phyloP scores from a whole-genome alignment of 2,797 vertebrate species.

The Parambassis ranga region DNA sequence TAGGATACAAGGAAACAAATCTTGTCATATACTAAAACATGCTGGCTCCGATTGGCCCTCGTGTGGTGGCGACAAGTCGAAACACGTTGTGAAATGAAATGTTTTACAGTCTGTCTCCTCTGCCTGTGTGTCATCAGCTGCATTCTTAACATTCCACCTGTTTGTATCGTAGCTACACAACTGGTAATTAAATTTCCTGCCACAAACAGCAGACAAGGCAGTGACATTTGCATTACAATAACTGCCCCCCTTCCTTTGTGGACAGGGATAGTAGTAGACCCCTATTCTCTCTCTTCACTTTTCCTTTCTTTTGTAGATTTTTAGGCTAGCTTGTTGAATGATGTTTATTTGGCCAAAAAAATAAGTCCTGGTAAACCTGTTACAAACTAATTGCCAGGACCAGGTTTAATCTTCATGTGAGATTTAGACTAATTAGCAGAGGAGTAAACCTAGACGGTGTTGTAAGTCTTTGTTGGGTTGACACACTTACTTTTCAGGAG shows the following conservation, averaged over 20 bases:
- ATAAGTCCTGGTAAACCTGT: conserved; percentile 17
- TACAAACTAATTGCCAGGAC: conserved; percentile 23
- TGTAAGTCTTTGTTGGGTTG: background rate
- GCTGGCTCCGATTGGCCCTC: conserved; percentile 50
- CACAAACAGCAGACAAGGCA: conserved; percentile 81
- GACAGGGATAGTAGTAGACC: conserved; percentile 58
- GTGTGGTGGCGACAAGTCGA: conserved; percentile 72
- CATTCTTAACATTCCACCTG: conserved; percentile 89
- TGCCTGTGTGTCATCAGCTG: conserved; percentile 60
- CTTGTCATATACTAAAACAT: conserved; percentile 47
- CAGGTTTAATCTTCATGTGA: background rate
- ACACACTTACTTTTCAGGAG: background rate
- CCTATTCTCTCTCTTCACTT: conserved; percentile 46
- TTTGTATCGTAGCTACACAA: conserved; percentile 80
- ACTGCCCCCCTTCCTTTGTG: conserved; percentile 55
- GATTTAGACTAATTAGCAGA: background rate
- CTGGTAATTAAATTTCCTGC: conserved; percentile 87
- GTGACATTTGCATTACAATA: conserved; percentile 86
- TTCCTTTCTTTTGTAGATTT: conserved; percentile 49
- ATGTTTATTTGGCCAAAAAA: conserved; percentile 49
- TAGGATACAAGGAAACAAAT: conserved; percentile 67
- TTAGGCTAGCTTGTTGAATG: conserved; percentile 38
- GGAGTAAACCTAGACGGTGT: background rate
- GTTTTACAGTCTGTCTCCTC: conserved; percentile 63
- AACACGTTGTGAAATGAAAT: conserved; percentile 77